Evolutionary conservation across 2,797 vertebrate genomes (phyloP).

Genomic region (Argentina silus): DNA sequence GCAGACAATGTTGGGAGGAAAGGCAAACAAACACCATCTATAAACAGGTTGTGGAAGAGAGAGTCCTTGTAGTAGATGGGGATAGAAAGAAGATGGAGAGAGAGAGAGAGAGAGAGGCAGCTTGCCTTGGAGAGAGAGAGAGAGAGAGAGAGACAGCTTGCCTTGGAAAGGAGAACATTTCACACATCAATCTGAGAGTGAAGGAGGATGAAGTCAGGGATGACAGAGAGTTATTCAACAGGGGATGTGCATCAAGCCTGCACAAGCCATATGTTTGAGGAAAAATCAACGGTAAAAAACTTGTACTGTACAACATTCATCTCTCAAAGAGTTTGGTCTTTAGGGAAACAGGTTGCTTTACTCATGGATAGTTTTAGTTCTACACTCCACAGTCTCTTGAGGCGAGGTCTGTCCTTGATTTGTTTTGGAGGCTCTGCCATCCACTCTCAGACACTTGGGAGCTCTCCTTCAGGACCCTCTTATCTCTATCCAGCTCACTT

Average conservation of each 20-base stretch:
- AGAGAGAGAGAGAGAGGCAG: conserved; percentile 32
- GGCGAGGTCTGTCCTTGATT: conserved; percentile 56
- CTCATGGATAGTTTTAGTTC: conserved; percentile 37
- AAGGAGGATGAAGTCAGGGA: conserved; percentile 38
- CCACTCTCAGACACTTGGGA: conserved; percentile 26
- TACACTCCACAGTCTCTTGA: conserved; percentile 42
- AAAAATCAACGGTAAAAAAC: conserved; percentile 45
- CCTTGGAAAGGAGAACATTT: neutral
- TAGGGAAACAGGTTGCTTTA: conserved; percentile 45
- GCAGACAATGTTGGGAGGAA: neutral
- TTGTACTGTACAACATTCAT: conserved; percentile 40
- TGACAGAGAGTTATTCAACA: conserved; percentile 37
- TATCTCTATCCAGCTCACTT: conserved; percentile 53
- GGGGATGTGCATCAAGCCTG: conserved; percentile 45
- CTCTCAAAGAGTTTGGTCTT: conserved; percentile 41
- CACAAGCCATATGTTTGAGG: conserved; percentile 44
- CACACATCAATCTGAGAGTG: conserved; percentile 39
- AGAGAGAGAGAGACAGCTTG: conserved; percentile 5
- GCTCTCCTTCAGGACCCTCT: conserved; percentile 46
- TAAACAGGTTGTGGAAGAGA: conserved; percentile 10
- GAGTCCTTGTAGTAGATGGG: too few species aligned
- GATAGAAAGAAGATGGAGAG: conserved; percentile 23
- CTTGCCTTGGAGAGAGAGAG: neutral
- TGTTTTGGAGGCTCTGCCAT: conserved; percentile 40
- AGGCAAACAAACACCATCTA: too few species aligned